Evolutionary conservation across 2,113 vertebrate species (phyloP), one percentile per base, ranked within the genome.

Genomic region (Cyanoramphus novaezelandiae): DNA sequence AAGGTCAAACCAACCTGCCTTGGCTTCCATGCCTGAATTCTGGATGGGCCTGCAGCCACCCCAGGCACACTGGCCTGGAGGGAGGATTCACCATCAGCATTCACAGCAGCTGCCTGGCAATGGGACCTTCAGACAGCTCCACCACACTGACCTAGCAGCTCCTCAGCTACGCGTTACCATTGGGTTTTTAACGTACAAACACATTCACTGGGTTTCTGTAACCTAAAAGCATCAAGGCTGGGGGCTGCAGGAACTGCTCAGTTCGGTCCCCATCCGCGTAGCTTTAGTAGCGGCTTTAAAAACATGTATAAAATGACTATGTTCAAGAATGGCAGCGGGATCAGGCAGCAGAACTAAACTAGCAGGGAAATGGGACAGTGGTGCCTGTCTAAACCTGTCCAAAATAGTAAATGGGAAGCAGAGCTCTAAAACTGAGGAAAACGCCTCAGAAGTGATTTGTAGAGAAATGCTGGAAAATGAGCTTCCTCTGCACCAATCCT

Each of bases 111-210:
- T 23, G 20, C 55, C 33, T 59, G 55, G 20, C 55, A n/a, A 59
- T 14, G 33, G 55, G 33, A 59, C 31, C 55, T n/a, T 57, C 55
- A 4, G n/a, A 4, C 24, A 75, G 55, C 69, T 72, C 52, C 11
- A 4, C 4, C 21, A 7, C 14, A 5, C 62, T 52, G 20, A 5
- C 46, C 35, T 1, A 13, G 43, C 67, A 50, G 69, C 37, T 50
- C 57, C 35, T 52, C 68, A 65, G 60, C 83, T 39, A 8, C 6
- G 39, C 33, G 37, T 3, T 19, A 14, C 5, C 1, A 0, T 2
- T 20, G 41, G 2, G 1, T 15, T 55, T 78, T 8, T 13, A 8
- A n/a, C 5, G 6, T 4, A 9, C 24, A 23, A 29, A 78, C 47
- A 33, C 21, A 44, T 44, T 57, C 53, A 25, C 35, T 31, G 47